A percentile compares a stretch with the other conserved stretches of the same genome.
Evolutionary conservation across 1,140 invertebrate species (phyloP).

Genomic region (Drosophila willistoni): DNA sequence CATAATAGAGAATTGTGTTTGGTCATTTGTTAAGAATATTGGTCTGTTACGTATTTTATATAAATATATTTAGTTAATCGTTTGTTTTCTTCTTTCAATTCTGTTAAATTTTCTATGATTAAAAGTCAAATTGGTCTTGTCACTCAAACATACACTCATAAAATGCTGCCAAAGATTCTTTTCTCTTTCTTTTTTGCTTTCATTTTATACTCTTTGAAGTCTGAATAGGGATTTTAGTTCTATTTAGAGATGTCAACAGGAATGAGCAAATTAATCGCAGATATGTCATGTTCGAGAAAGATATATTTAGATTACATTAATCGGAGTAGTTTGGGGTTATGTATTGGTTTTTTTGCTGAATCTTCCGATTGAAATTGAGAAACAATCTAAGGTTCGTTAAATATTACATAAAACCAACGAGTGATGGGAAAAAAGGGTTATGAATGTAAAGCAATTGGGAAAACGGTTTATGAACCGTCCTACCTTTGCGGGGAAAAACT

Average conservation of each 20-base stretch:
- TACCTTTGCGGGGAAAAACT: too few species aligned
- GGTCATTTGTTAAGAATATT: slow-evolving; percentile 49
- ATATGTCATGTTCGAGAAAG: too few species aligned
- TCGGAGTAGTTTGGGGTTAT: too few species aligned
- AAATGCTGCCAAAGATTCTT: background rate
- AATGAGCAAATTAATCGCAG: background rate
- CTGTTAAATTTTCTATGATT: background rate
- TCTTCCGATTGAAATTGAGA: too few species aligned
- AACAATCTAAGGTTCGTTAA: too few species aligned
- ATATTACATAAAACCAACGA: too few species aligned
- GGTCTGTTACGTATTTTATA: slow-evolving; percentile 32
- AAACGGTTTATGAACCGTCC: too few species aligned
- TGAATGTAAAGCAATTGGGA: too few species aligned
- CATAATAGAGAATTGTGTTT: slow-evolving; percentile 70
- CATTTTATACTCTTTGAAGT: background rate
- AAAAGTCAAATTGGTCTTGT: slow-evolving; percentile 7
- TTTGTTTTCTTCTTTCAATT: slow-evolving; percentile 20
- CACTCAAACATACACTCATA: background rate
- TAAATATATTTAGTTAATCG: slow-evolving; percentile 17
- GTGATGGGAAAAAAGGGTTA: too few species aligned
- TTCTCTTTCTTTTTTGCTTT: background rate
- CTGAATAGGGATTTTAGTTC: background rate
- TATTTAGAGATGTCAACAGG: background rate
- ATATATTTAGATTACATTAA: too few species aligned
- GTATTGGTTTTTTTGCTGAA: too few species aligned